Base-by-base conservation (phyloP, 2,113 vertebrate genomes). In the Muscicapa adusta region DNA sequence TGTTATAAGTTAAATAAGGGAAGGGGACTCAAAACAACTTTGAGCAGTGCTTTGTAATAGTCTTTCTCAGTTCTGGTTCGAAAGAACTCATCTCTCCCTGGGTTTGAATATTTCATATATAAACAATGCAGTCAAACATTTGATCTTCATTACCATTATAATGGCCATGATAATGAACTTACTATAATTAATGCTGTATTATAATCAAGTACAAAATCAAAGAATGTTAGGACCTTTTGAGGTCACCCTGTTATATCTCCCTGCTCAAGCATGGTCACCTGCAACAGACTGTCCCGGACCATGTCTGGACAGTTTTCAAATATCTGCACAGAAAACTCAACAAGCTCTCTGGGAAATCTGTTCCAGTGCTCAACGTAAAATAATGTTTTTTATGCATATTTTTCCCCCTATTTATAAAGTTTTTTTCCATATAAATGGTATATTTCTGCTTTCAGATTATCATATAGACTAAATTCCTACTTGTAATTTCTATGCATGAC, bases 261-360 rank as follows among this genome's bases (percentile, higher is more conserved):
- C 18, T 66, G 33, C 18, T 85, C 28, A 81, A 68, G 17, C 25
- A 48, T 2, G 8, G 24, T 54, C 58, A 61, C 18, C 14, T 5
- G 3, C 18, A 34, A 50, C 23, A 40, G 5, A 25, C 8, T 72
- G 8, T 12, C 63, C 34, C 1, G 0, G 33, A 68, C 4, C 25
- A 43, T 1, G 4, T 24, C 34, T 8, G 10, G 28, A 45, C 7
- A 28, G 20, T 8, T 84, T 51, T 45, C 18, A 50, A 60, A 6
- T 45, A 65, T 4, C 7, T 80, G 17, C 53, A 56, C 31, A 68
- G 23, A 28, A 71, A 38, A 29, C 9, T 54, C 25, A 45, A 42
- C 19, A 68, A 42, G 8, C 18, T 36, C 9, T 29, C 58, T 56
- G 8, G 16, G 33, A 3, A 71, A 45, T 5, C 47, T 23, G 10